Conservation (phyloP, 2,113 vertebrate genomes). For the Cisticola juncidis region DNA sequence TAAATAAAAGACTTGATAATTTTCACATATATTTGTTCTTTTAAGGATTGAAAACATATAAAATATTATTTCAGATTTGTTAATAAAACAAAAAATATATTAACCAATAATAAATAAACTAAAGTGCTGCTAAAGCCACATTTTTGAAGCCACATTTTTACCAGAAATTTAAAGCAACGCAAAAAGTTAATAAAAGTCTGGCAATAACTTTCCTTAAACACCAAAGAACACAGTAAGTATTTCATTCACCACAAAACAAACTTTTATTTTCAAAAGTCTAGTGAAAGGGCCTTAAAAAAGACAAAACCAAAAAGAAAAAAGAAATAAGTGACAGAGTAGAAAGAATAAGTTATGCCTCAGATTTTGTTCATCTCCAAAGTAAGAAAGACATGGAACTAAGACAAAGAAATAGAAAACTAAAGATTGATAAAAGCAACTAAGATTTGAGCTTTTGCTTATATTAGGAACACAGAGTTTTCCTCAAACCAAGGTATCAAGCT, state of each 20-base stretch:
- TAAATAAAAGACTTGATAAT: not conserved
- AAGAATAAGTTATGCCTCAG: not conserved
- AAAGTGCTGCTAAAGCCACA: rapidly evolving
- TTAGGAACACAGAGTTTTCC: not conserved
- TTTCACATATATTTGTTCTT: not conserved
- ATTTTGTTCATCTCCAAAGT: not conserved
- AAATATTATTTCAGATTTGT: not conserved
- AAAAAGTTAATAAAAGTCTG: not conserved
- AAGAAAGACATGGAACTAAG: not conserved
- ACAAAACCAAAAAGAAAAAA: not conserved
- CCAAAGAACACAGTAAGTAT: rapidly evolving
- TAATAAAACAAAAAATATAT: not conserved
- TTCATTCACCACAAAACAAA: not conserved
- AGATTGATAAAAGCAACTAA: not conserved
- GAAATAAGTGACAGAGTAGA: not conserved
- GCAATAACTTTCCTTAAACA: not conserved
- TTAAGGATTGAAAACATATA: not conserved
- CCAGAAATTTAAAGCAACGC: not conserved
- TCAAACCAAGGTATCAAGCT: not conserved
- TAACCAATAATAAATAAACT: not conserved
- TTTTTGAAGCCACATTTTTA: not conserved
- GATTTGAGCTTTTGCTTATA: not conserved
- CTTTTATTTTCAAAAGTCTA: not conserved
- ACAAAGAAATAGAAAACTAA: not conserved
- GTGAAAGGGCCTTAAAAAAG: not conserved